Percentiles rank a stretch among this genome's conserved stretches.
phyloP scores from a whole-genome alignment of 2,113 vertebrate genomes.

The Cynocephalus volans region DNA sequence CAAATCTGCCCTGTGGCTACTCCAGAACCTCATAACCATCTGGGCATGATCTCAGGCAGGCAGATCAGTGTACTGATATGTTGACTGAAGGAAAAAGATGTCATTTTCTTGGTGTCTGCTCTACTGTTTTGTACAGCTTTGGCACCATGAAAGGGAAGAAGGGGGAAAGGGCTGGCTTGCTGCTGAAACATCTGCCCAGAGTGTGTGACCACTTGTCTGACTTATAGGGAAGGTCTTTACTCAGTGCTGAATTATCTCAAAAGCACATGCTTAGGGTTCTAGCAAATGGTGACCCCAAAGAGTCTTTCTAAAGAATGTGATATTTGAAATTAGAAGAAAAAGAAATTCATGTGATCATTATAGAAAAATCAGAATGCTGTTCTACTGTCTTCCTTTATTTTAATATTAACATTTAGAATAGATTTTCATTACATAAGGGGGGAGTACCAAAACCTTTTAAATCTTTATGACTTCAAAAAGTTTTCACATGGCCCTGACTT shows the following conservation, averaged over 20 bases:
- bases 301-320: background rate
- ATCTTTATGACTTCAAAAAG: background rate
- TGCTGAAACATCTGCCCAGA: background rate
- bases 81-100: background rate
- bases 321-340: background rate
- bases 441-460: background rate
- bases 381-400: background rate
- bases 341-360: background rate
- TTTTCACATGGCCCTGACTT: background rate
- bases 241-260: background rate
- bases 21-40: background rate
- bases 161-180: background rate
- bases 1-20: background rate
- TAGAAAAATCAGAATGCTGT: slow-evolving; percentile 1
- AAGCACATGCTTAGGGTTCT: background rate
- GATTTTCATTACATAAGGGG: background rate
- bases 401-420: slow-evolving; percentile 12
- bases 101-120: background rate
- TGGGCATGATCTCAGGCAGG: background rate
- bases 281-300: background rate
- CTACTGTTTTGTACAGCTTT: background rate
- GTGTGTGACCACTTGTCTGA: background rate
- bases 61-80: background rate
- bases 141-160: background rate
- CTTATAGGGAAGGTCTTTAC: background rate